Conservation (phyloP, 2,797 vertebrate genomes). For the Squalus acanthias region DNA sequence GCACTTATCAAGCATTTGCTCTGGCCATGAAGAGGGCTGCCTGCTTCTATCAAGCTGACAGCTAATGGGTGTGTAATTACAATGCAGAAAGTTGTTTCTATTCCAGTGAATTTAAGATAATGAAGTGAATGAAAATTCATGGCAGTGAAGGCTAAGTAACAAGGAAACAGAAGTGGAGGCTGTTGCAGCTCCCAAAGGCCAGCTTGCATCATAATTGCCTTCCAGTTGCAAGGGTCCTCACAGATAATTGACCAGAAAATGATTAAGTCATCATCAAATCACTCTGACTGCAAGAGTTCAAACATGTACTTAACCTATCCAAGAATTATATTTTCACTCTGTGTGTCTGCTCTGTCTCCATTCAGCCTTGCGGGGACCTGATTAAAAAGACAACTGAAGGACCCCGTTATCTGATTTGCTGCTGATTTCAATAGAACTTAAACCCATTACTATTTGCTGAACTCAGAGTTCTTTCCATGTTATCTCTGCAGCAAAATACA, state of each 20-base stretch:
- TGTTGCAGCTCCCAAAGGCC: conserved; percentile 76
- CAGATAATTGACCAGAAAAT: conserved; percentile 99
- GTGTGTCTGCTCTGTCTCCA: conserved; percentile 74
- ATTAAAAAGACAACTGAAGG: conserved; percentile 77
- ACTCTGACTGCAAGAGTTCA: conserved; percentile 92
- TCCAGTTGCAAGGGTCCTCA: conserved; percentile 77
- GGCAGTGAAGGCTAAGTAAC: conserved; percentile 67
- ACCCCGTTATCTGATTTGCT: conserved; percentile 89
- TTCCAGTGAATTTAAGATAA: conserved; percentile 70
- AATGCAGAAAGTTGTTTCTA: conserved; percentile 74
- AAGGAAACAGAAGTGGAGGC: conserved; percentile 74
- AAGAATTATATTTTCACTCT: conserved; percentile 91
- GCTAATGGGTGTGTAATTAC: conserved; percentile 72
- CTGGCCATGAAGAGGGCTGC: conserved; percentile 65
- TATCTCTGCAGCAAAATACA: conserved; percentile 86
- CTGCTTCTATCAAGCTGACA: conserved; percentile 69
- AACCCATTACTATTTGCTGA: conserved; percentile 91
- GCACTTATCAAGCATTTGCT: conserved; percentile 65
- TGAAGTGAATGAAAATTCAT: conserved; percentile 77
- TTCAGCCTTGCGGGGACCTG: conserved; percentile 76
- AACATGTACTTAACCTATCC: conserved; percentile 99
- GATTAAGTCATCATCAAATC: conserved; percentile 99
- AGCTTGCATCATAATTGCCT: conserved; percentile 78
- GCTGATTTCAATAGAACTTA: conserved; percentile 87
- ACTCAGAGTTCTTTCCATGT: conserved; percentile 79